Conservation (phyloP, 2,797 vertebrate species). For the Mareca penelope region DNA sequence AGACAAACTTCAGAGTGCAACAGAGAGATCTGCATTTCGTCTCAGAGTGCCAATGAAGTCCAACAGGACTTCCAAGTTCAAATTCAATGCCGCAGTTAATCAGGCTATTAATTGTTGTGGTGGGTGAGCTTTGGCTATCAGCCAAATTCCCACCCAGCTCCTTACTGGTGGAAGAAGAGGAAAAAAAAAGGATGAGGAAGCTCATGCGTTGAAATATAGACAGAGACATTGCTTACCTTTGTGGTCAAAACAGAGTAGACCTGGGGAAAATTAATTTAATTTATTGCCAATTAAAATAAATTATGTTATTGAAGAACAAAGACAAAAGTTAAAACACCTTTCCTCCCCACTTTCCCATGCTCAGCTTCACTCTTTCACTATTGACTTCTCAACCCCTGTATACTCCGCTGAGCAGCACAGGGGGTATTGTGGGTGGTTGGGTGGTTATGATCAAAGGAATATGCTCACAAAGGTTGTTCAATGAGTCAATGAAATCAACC, state of each 20-base stretch:
- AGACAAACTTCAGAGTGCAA: neutral
- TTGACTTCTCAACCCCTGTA: neutral
- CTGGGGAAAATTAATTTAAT: neutral
- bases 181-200: neutral
- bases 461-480: neutral
- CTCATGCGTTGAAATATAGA: neutral
- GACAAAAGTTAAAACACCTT: neutral
- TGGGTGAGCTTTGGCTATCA: neutral
- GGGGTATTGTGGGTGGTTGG: accelerated
- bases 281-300: neutral
- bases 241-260: neutral
- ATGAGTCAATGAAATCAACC: neutral
- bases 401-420: neutral
- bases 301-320: neutral
- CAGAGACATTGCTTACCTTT: neutral
- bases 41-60: neutral
- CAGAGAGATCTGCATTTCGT: neutral
- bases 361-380: neutral
- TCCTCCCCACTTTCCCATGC: neutral
- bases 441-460: accelerated
- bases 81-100: neutral
- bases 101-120: neutral
- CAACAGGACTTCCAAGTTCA: neutral
- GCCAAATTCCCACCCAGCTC: neutral
- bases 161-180: accelerated